Base-by-base conservation (phyloP, 2,888 invertebrate species). In the Clostera curtula region DNA sequence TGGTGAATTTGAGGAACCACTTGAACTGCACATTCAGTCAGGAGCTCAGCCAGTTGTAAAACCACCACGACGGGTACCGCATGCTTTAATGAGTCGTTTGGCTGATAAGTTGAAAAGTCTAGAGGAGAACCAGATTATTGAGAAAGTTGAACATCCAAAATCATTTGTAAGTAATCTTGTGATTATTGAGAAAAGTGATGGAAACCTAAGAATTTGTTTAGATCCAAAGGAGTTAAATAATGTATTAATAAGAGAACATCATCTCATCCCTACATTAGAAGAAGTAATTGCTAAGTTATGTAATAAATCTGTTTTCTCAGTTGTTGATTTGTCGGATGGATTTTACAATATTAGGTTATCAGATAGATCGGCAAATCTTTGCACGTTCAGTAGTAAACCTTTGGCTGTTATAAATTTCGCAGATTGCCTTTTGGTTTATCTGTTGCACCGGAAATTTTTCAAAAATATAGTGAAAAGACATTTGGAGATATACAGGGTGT, bases 181-280 rank as follows among this genome's bases (percentile, higher is more conserved):
- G 5, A 12, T 21, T 12, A 40, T 45, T n/a, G 30, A 33, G 7
- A 27, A 27, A 8, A 36, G 36, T 8, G 20, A 27, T 25, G 21
- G 29, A n/a, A 21, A 12, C 34, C 36, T 32, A 31, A 36, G 5
- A 37, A 29, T 40, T 16, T 46, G 1, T 39, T 37, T 16, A 35
- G 34, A 24, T 34, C 40, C 2, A 7, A 22, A 29, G 4, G 38
- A 42, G 12, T 20, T 36, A 17, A 42, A 42, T 29, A 36, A 39
- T 19, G 11, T 17, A 18, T 36, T 39, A 27, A 28, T 42, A 10
- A 39, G 27, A 19, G 38, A 40, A 9, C 38, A 36, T 6, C 34
- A 40, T 31, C 11, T 26, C 3, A 26, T 40, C 12, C 30, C 27
- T 0, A 38, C 34, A 2, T 3, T 40, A 8, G 43, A 43, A 6